Evolutionary conservation across 2,113 vertebrate genomes (phyloP).

Genomic region (Zosterops pallidus): DNA sequence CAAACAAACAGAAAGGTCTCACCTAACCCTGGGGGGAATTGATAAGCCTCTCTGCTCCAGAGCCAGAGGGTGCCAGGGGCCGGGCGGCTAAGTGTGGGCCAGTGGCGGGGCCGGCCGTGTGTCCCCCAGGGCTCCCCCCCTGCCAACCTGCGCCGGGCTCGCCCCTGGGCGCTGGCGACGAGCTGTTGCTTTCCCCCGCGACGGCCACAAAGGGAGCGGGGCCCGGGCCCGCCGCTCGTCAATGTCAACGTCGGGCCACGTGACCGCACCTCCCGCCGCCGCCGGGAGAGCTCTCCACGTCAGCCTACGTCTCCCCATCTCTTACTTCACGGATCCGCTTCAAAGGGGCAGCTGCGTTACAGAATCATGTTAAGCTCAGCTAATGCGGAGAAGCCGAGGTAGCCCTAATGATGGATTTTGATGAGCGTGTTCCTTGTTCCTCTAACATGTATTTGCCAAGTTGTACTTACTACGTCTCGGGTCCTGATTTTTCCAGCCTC

Average conservation of each 20-base stretch:
- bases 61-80: background rate
- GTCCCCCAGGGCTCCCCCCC: background rate
- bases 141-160: constrained; percentile 2
- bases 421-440: constrained; percentile 95
- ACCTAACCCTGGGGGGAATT: constrained; percentile 20
- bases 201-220: constrained; percentile 80
- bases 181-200: constrained; percentile 84
- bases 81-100: background rate
- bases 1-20: constrained; percentile 40
- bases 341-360: constrained; percentile 94
- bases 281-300: constrained; percentile 99
- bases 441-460: constrained; percentile 99
- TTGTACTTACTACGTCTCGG: constrained; percentile 99
- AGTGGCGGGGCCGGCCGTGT: background rate
- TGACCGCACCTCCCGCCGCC: constrained; percentile 98
- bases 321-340: constrained; percentile 93
- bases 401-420: constrained; percentile 98
- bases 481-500: constrained; percentile 96
- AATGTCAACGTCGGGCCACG: constrained; percentile 99
- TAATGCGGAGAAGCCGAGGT: constrained; percentile 85
- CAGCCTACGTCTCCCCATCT: constrained; percentile 98
- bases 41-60: constrained; percentile 17
- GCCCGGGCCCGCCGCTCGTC: constrained; percentile 85
- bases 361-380: constrained; percentile 94
- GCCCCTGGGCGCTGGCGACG: constrained; percentile 60